Conservation (phyloP, 64 coral and sea anemone species). For the Pachyseris speciosa region DNA sequence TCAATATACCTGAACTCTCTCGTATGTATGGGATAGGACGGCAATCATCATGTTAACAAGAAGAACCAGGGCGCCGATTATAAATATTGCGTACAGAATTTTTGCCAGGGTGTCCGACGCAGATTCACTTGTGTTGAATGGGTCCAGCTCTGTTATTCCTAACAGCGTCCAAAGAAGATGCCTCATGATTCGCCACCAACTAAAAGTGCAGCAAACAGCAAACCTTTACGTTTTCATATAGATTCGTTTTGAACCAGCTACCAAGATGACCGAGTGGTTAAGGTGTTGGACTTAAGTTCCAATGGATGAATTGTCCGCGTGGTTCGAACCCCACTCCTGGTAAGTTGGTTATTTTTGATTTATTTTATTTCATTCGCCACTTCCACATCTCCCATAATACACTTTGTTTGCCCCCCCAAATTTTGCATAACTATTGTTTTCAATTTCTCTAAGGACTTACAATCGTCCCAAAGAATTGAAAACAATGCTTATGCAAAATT, state of each 20-base stretch:
- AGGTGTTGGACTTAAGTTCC: constrained; percentile 98
- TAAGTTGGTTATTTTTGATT: neutral
- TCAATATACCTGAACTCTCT: constrained; percentile 34
- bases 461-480: no score
- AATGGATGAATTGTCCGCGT: constrained; percentile 52
- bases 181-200: constrained; percentile 31
- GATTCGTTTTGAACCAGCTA: neutral
- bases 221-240: no score
- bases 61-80: constrained; percentile 17
- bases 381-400: no score
- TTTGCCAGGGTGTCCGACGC: neutral
- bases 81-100: constrained; percentile 27
- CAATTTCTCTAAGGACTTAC: no score
- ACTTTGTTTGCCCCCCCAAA: no score
- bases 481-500: no score
- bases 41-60: constrained; percentile 57
- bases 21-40: constrained; percentile 26
- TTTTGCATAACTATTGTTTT: no score
- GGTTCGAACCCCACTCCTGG: constrained; percentile 40
- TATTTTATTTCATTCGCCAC: neutral
- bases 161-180: constrained; percentile 37
- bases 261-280: constrained; percentile 96
- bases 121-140: constrained; percentile 9
- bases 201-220: neutral
- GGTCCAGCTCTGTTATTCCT: constrained; percentile 28